Percentiles rank a stretch among this genome's conserved stretches.
phyloP scores from a whole-genome alignment of 2,113 vertebrate genomes.

The Oryzias curvinotus region DNA sequence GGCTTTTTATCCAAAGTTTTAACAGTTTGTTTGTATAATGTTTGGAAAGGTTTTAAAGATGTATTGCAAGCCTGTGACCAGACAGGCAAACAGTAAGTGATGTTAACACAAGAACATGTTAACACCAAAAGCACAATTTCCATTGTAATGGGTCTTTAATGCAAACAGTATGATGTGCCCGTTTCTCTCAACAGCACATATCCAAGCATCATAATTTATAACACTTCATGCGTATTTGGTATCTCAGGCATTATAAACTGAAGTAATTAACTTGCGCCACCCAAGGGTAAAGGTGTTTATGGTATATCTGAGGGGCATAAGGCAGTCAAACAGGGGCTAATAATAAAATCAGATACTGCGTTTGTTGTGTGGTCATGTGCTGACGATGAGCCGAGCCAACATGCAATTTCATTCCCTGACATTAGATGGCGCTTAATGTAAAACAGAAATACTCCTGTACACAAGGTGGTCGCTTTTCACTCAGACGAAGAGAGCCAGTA shows the following conservation, averaged over 20 bases:
- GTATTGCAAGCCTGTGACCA: too few species aligned
- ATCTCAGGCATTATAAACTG: slow-evolving; percentile 63
- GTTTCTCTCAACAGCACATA: slow-evolving; percentile 33
- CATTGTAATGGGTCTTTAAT: background rate
- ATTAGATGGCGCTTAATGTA: too few species aligned
- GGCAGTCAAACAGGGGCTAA: slow-evolving; percentile 62
- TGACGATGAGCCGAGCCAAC: too few species aligned
- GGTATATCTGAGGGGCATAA: slow-evolving; percentile 64
- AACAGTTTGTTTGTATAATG: too few species aligned
- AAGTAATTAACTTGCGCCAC: slow-evolving; percentile 68
- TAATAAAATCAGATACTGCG: slow-evolving; percentile 71
- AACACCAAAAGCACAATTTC: too few species aligned
- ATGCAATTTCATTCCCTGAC: too few species aligned
- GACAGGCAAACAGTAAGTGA: too few species aligned
- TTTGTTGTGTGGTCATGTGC: slow-evolving; percentile 49
- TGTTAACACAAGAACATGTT: background rate
- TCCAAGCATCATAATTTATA: slow-evolving; percentile 57
- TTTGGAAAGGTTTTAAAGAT: too few species aligned
- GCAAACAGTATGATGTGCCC: background rate
- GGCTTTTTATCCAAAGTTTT: too few species aligned
- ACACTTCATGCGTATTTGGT: slow-evolving; percentile 61
- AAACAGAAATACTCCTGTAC: too few species aligned
- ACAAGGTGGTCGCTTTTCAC: too few species aligned
- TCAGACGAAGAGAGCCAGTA: too few species aligned
- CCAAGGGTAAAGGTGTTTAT: slow-evolving; percentile 72